phyloP scores from a whole-genome alignment of 2,797 vertebrate genomes.

The Bryconaethiops microstoma region DNA sequence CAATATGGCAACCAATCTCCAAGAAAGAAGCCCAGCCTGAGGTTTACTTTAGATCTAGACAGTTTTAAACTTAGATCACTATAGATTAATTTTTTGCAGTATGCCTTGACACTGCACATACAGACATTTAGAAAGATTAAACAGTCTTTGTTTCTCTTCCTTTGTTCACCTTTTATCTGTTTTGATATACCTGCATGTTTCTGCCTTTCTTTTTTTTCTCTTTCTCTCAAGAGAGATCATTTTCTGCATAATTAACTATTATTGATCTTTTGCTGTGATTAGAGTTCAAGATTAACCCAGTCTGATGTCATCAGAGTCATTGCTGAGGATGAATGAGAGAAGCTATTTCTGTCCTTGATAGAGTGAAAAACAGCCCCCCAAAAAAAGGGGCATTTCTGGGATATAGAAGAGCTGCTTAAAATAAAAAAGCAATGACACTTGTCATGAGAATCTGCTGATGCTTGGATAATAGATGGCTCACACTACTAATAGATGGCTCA shows the following conservation, averaged over 20 bases:
- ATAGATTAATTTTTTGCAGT: not conserved
- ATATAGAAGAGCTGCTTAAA: no score
- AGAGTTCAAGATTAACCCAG: slow-evolving; percentile 33
- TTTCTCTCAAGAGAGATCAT: not conserved
- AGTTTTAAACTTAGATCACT: not conserved
- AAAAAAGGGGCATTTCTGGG: no score
- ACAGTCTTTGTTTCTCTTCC: not conserved
- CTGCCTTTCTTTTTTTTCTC: not conserved
- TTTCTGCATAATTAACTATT: slow-evolving; percentile 15
- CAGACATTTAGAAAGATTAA: not conserved
- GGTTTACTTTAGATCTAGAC: not conserved
- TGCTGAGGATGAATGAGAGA: slow-evolving; percentile 1
- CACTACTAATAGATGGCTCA: no score
- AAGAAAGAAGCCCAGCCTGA: not conserved
- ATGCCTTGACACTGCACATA: not conserved
- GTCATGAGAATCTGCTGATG: no score
- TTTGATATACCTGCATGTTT: not conserved
- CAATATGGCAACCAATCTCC: not conserved
- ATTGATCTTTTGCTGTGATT: slow-evolving; percentile 6
- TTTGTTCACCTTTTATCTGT: not conserved
- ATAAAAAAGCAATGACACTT: no score
- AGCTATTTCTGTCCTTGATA: slow-evolving; percentile 17
- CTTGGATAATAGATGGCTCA: no score
- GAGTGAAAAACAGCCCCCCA: no score
- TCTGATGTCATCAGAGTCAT: slow-evolving; percentile 17